Conservation (phyloP, 1,140 invertebrate species). For the Penaeus vannamei region DNA sequence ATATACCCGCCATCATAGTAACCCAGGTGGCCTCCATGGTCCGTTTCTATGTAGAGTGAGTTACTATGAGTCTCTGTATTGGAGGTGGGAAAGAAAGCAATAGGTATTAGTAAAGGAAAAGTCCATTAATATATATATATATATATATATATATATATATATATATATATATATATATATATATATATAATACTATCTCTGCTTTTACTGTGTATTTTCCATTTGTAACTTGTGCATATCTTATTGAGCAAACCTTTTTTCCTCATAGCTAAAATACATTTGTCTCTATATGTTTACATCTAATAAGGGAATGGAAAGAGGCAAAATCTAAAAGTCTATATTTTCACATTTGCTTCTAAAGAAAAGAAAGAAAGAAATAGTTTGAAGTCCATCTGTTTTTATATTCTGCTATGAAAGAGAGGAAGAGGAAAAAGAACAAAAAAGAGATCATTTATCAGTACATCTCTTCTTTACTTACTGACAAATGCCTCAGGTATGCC, state of each 20-base stretch:
- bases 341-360: not conserved
- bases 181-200: not conserved
- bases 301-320: not conserved
- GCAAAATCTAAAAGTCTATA: not conserved
- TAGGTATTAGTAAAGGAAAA: constrained; percentile 1
- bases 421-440: not conserved
- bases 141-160: no score
- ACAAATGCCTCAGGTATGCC: constrained; percentile 51
- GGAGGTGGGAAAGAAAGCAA: not conserved
- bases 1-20: constrained; percentile 91
- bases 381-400: no score
- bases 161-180: no score
- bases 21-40: constrained; percentile 92
- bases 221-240: no score
- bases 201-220: not conserved
- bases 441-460: no score
- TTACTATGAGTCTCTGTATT: constrained; percentile 78
- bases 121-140: no score
- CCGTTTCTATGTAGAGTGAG: constrained; percentile 83
- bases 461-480: constrained; percentile 35
- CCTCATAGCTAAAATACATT: no score
- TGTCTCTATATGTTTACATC: no score
- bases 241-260: no score
- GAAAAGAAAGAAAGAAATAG: not conserved
- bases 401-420: not conserved